Conservation (phyloP, 2,888 invertebrate species). For the Onchidella celtica region DNA sequence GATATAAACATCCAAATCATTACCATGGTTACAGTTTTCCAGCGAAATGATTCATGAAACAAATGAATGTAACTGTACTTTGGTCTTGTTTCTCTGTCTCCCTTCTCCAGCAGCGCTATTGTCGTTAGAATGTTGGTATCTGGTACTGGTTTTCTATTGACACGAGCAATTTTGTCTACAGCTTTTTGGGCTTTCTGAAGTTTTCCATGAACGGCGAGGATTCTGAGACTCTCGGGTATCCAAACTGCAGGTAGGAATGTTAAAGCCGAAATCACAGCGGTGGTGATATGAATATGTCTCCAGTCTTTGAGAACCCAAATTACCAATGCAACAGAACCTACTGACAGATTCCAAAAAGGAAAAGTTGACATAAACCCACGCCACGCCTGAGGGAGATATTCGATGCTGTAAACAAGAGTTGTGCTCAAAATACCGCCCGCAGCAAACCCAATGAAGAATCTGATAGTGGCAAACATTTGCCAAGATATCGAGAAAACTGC, state of each 20-base stretch:
- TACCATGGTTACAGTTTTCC: background rate
- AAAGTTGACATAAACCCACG: background rate
- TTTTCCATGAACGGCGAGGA: conserved; percentile 4
- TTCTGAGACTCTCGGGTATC: conserved; percentile 9
- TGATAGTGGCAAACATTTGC: background rate
- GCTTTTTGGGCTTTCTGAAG: background rate
- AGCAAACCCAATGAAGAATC: conserved; percentile 9
- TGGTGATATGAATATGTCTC: background rate
- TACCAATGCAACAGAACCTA: background rate
- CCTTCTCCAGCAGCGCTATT: background rate
- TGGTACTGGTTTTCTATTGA: conserved; percentile 1
- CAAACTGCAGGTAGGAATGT: conserved; percentile 2
- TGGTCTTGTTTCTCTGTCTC: background rate
- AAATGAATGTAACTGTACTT: background rate
- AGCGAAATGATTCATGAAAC: background rate
- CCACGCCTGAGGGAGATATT: background rate
- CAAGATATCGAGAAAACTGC: no score
- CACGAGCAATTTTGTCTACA: background rate
- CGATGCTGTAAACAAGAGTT: background rate
- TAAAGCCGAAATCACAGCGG: background rate
- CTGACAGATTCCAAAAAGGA: background rate
- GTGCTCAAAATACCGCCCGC: background rate
- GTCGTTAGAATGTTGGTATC: background rate
- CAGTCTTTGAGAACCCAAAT: background rate
- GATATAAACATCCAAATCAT: conserved; percentile 20